Percentiles rank a stretch among this genome's conserved stretches.
These are phyloP conservation scores for Eleutherodactylus coqui DNA, from an alignment of 2,797 vertebrate species.

Conservation along the genomic window DNA sequence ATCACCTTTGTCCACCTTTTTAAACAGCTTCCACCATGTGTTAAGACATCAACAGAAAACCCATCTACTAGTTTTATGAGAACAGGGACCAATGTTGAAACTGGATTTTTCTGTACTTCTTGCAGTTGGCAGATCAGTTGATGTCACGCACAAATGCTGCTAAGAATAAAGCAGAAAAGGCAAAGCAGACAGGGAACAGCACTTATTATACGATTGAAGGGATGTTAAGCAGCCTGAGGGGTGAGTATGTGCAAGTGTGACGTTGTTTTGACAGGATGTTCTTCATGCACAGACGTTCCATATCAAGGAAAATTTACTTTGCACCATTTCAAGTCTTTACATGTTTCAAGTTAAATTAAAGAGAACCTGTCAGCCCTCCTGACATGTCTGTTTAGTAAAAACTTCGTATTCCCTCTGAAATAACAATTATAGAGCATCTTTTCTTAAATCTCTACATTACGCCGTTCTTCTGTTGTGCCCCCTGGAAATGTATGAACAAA, in stretches of 20 bases:
- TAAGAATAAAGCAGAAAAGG: constrained; percentile 77
- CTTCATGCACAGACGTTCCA: neutral
- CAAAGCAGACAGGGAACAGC: constrained; percentile 77
- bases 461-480: no score
- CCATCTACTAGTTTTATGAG: neutral
- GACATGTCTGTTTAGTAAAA: neutral
- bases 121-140: constrained; percentile 78
- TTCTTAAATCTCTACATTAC: no score
- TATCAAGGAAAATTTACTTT: neutral
- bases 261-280: neutral
- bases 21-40: neutral
- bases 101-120: constrained; percentile 24
- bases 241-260: constrained; percentile 69
- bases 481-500: no score
- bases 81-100: neutral
- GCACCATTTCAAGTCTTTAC: neutral
- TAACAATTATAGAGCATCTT: no score
- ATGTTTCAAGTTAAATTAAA: neutral
- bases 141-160: constrained; percentile 81
- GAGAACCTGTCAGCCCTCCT: neutral
- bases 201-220: constrained; percentile 82
- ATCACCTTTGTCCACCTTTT: neutral
- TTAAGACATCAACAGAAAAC: neutral
- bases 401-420: no score
- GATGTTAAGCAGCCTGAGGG: constrained; percentile 81